A percentile compares a stretch with the other conserved stretches of the same genome.
These are phyloP conservation scores for Athene noctua DNA, from an alignment of 2,113 vertebrate genomes.

Conservation along the genomic window DNA sequence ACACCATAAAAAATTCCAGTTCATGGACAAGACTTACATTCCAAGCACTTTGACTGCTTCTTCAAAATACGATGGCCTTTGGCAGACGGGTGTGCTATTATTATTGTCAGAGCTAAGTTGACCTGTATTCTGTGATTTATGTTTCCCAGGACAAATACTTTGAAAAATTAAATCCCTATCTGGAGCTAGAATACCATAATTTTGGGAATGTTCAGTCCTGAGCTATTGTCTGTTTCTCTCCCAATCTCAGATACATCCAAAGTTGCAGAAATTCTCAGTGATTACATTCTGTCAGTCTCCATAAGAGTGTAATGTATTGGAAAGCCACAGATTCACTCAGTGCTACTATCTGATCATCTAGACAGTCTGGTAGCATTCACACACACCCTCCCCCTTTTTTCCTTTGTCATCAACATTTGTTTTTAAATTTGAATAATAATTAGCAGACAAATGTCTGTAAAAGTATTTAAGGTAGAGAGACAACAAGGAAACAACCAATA, in stretches of 20 bases:
- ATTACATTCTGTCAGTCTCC: neutral
- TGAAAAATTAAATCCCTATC: neutral
- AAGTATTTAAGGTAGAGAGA: neutral
- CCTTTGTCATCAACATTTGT: neutral
- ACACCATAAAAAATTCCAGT: neutral
- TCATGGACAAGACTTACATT: neutral
- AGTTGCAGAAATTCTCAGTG: neutral
- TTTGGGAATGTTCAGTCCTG: neutral
- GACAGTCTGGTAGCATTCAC: neutral
- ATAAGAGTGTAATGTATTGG: neutral
- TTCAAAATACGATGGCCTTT: neutral
- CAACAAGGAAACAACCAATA: neutral
- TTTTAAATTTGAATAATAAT: neutral
- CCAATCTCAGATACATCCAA: neutral
- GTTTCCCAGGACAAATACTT: neutral
- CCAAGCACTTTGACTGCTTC: neutral
- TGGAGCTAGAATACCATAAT: neutral
- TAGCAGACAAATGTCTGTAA: neutral
- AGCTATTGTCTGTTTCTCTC: neutral
- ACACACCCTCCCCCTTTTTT: neutral
- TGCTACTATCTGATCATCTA: neutral
- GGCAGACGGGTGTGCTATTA: neutral
- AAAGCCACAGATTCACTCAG: neutral
- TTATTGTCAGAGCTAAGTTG: neutral
- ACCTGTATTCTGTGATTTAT: neutral